Conservation (phyloP, 2,113 vertebrate species). For the Uria aalge region DNA sequence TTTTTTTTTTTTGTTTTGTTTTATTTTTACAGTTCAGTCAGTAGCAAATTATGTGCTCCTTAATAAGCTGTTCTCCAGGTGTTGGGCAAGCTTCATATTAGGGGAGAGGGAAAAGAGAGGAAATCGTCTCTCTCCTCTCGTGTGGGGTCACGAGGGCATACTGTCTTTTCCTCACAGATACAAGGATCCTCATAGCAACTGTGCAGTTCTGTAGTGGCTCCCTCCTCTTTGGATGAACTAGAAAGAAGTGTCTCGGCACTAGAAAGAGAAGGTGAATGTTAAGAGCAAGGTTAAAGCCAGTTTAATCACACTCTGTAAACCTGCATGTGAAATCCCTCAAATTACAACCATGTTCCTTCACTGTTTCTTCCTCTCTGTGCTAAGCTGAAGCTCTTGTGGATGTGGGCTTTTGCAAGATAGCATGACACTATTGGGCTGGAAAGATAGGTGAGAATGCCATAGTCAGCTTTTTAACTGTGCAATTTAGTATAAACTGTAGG, state of each 20-base stretch:
- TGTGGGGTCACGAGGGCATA: background rate
- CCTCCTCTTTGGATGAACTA: background rate
- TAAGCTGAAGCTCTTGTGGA: background rate
- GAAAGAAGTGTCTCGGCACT: background rate
- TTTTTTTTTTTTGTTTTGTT: background rate
- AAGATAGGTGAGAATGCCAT: background rate
- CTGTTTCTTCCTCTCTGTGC: background rate
- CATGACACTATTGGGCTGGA: background rate
- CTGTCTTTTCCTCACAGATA: background rate
- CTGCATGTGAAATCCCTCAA: background rate
- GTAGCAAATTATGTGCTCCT: background rate
- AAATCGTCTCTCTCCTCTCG: background rate
- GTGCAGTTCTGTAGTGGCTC: background rate
- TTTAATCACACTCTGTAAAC: background rate
- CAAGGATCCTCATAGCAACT: background rate
- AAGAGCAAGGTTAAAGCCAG: background rate
- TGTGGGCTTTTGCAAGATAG: background rate
- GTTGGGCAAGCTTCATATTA: background rate
- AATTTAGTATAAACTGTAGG: background rate
- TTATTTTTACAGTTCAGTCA: background rate
- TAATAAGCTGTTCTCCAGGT: background rate
- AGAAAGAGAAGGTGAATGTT: background rate
- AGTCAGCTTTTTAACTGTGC: slow-evolving; percentile 4
- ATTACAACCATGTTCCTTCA: background rate
- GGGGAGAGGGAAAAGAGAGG: background rate